Evolutionary conservation across 2,888 invertebrate genomes (phyloP), one percentile per base, ranked within the genome.

Genomic region (Sycophila texana): DNA sequence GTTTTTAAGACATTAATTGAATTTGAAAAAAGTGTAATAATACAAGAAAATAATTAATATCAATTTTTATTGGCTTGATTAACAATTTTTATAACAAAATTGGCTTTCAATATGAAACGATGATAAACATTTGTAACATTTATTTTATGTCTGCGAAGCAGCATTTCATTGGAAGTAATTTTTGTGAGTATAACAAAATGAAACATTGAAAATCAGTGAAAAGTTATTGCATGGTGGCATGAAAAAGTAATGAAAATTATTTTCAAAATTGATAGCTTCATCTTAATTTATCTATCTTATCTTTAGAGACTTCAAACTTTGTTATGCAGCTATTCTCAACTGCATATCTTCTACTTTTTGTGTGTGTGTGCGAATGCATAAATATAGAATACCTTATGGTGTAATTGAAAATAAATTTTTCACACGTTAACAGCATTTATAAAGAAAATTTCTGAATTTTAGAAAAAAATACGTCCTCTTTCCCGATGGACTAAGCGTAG

Each of bases 151-250:
- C 85, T 86, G 84, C 84, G 86, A 88, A 86, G 88, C 87, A 90
- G 90, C 89, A 83, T 90, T 89, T 90, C 90, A 88, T 88, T 90
- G 90, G 90, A 90, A 90, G 85, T 90, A 90, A 89, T 85, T 87
- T 61, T 87, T 86, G 90, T 90, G 87, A 90, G 90, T 90, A 90
- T 87, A 82, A 81, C 57, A 77, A 73, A 66, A 61, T 30, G 73
- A 81, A 83, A 20, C 18, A 55, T 79, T 70, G 18, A 72, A 71
- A 78, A 83, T 81, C 75, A 82, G 79, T 81, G 74, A 83, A 84
- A 80, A 39, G 81, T 73, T 86, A 84, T 84, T 85, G 86, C 86
- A 88, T 87, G 87, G 79, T 68, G 83, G 88, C 88, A 88, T 88
- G 88, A 80, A 49, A 53, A 73, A 78, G 39, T 39, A 70, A 65